Percentiles rank a stretch among this genome's conserved stretches.
phyloP scores from a whole-genome alignment of 2,888 invertebrate species.

The Torymus texanus region DNA sequence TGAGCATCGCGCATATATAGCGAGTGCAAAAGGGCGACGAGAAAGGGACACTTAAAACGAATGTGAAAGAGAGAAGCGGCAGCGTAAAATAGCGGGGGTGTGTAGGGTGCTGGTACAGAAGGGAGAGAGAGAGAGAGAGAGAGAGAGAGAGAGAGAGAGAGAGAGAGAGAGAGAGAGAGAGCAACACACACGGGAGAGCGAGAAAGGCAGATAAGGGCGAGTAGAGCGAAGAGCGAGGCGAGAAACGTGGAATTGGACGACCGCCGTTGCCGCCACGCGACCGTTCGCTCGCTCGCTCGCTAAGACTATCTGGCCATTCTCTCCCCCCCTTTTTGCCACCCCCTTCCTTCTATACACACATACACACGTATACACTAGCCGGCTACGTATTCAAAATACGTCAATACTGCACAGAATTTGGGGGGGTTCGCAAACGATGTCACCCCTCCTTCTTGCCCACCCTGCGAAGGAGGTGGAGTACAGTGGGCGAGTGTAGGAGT shows the following conservation, averaged over 20 bases:
- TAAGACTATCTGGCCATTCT: slow-evolving; percentile 30
- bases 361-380: background rate
- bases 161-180: too few species aligned
- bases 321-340: background rate
- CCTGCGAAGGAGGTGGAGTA: too few species aligned
- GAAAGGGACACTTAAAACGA: slow-evolving; percentile 52
- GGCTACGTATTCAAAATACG: slow-evolving; percentile 52
- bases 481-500: too few species aligned
- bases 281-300: background rate
- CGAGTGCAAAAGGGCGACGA: slow-evolving; percentile 34
- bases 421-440: background rate
- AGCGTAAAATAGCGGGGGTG: slow-evolving; percentile 30
- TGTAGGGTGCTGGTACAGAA: background rate
- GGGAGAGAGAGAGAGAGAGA: too few species aligned
- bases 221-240: background rate
- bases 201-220: slow-evolving; percentile 33
- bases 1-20: background rate
- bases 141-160: too few species aligned
- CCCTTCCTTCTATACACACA: slow-evolving; percentile 2
- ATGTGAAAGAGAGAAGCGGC: slow-evolving; percentile 49
- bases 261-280: background rate
- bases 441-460: too few species aligned
- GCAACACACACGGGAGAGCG: too few species aligned
- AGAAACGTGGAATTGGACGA: slow-evolving; percentile 40
- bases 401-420: slow-evolving; percentile 52